Conservation (phyloP, 2,888 invertebrate species). For the Nomada flava region DNA sequence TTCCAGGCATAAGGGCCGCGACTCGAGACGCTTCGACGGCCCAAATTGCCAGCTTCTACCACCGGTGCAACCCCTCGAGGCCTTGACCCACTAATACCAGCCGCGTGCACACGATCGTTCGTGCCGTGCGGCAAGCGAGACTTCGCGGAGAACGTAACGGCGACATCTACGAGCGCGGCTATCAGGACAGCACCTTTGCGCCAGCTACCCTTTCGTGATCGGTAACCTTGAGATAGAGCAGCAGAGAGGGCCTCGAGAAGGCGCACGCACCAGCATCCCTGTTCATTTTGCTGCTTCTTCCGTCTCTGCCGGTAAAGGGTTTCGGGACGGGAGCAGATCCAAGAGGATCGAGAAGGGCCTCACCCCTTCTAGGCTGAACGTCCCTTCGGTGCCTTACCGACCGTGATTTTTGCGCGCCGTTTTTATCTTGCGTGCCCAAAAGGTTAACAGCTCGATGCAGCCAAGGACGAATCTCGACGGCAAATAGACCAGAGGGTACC, state of each 20-base stretch:
- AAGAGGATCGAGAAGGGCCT: constrained; percentile 3
- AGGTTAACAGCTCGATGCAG: constrained; percentile 10
- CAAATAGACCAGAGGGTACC: background rate
- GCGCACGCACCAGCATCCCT: constrained; percentile 15
- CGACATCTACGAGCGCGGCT: constrained; percentile 54
- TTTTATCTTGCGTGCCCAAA: background rate
- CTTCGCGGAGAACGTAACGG: background rate
- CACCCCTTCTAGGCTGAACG: background rate
- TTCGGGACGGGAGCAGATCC: constrained; percentile 30
- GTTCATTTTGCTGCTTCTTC: constrained; percentile 14
- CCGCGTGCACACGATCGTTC: background rate
- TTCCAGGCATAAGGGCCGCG: constrained; percentile 4
- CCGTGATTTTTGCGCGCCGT: constrained; percentile 11
- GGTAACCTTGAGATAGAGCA: constrained; percentile 47
- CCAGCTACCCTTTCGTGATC: constrained; percentile 31
- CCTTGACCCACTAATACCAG: constrained; percentile 72
- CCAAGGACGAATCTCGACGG: background rate
- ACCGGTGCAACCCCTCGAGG: constrained; percentile 31
- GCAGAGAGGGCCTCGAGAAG: background rate
- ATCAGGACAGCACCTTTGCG: background rate
- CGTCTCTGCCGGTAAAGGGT: constrained; percentile 63
- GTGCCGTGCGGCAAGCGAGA: background rate
- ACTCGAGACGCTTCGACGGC: background rate
- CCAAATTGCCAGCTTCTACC: constrained; percentile 48
- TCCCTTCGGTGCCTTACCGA: constrained; percentile 44